Evolutionary conservation across 2,888 invertebrate genomes (phyloP), one percentile per base, ranked within the genome.

Genomic region (Elaeidobius kamerunicus): DNA sequence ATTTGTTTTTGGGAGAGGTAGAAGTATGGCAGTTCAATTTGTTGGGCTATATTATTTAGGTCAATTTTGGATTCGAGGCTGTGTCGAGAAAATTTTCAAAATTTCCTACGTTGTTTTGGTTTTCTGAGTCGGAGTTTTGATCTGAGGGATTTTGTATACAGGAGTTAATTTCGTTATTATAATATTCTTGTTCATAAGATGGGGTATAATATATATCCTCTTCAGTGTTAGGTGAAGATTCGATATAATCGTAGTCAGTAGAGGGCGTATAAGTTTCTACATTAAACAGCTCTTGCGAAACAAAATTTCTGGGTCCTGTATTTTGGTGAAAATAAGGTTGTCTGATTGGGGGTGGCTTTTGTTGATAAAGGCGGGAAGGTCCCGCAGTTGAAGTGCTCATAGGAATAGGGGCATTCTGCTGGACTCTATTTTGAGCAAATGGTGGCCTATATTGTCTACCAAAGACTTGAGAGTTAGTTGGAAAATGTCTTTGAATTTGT

Each of bases 251-350:
- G 11, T 20, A 20, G 41, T 30, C 6, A n/a, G 17, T 17, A 9
- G 6, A 1, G 3, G 23, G 15, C 2, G 9, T 30, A 7, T 30
- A 11, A 20, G 2, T 36, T 38, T 50, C 50, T 20, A 51, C 3
- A 19, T 51, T 51, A 9, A 40, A 39, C 15, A 51, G 32, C 32
- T 51, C 51, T 51, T 51, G 20, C 6, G 39, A 38, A n/a, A 32
- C 18, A n/a, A 45, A 51, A 40, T 51, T 51, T 3, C 46, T 12
- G 15, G 28, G 38, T 2, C 39, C 39, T 15, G 38, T 18, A 2
- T 17, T n/a, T n/a, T n/a, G 44, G 12, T 2, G 6, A 34, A 34
- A 44, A 16, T n/a, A 7, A 1, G 14, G 28, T 7, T 43, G 17
- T 30, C 43, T 43, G 4, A 17, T 2, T 2, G 30, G 12, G 2